phyloP scores from a whole-genome alignment of 1,140 invertebrate genomes.

The Anagrus nilaparvatae region DNA sequence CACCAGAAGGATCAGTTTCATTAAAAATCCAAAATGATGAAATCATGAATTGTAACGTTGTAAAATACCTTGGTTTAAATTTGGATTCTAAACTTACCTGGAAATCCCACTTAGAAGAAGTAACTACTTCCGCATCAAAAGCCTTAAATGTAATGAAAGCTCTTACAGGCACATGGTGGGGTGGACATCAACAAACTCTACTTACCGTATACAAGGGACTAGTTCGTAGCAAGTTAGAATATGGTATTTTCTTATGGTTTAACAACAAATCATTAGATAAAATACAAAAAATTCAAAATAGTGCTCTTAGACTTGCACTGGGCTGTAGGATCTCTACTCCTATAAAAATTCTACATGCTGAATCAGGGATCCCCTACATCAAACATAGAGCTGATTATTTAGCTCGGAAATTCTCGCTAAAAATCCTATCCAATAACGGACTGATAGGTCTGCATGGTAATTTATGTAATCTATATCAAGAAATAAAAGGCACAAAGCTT shows the following conservation, averaged over 20 bases:
- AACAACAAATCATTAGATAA: background rate
- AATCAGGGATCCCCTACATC: conserved; percentile 3
- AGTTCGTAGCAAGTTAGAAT: conserved; percentile 11
- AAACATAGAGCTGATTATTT: background rate
- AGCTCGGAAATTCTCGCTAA: conserved; percentile 1
- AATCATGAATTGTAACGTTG: background rate
- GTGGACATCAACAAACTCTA: conserved; percentile 12
- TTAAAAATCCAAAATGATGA: conserved; percentile 1
- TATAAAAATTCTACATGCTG: conserved; percentile 3
- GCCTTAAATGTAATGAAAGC: conserved; percentile 11
- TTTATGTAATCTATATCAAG: no score
- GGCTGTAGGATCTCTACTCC: conserved; percentile 8
- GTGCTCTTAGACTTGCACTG: conserved; percentile 6
- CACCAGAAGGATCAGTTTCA: background rate
- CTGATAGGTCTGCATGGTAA: no score
- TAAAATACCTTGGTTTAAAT: conserved; percentile 14
- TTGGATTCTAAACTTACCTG: conserved; percentile 14
- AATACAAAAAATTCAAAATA: conserved; percentile 7
- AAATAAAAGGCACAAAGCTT: no score
- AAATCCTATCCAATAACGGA: background rate
- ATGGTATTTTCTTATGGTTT: background rate
- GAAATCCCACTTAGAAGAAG: conserved; percentile 8
- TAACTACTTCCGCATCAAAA: conserved; percentile 6
- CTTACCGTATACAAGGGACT: conserved; percentile 14
- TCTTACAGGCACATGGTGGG: conserved; percentile 13